phyloP scores from a whole-genome alignment of 2,113 vertebrate species.

The Hystrix brachyura region DNA sequence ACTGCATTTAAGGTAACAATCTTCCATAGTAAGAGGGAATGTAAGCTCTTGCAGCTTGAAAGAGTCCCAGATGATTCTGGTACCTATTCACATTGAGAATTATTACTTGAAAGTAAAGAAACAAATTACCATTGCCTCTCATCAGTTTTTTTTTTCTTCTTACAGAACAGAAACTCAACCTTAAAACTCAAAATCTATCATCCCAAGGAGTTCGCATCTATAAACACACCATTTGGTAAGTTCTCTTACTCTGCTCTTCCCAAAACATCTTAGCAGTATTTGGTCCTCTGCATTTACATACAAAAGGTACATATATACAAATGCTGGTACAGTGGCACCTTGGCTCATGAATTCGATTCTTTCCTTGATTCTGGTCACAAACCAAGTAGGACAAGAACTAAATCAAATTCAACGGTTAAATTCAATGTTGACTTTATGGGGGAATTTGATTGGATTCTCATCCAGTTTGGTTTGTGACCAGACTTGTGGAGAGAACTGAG shows the following conservation, averaged over 20 bases:
- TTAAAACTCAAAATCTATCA: constrained; percentile 47
- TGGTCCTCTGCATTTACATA: neutral
- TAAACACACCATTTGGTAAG: constrained; percentile 8
- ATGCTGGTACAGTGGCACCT: neutral
- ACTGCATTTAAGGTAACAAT: constrained; percentile 1
- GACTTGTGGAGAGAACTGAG: too few species aligned
- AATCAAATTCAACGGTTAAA: too few species aligned
- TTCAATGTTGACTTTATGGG: too few species aligned
- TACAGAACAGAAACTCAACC: constrained; percentile 28
- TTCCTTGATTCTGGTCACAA: too few species aligned
- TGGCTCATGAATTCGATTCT: too few species aligned
- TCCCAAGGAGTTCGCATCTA: constrained; percentile 12
- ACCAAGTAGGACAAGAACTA: too few species aligned
- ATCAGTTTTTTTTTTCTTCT: neutral
- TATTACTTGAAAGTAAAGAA: constrained; percentile 33
- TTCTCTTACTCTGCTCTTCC: constrained; percentile 7
- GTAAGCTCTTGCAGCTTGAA: neutral
- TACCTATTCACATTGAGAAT: neutral
- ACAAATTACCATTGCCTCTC: constrained; percentile 48
- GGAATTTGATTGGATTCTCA: too few species aligned
- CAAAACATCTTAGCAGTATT: neutral
- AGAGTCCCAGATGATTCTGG: neutral
- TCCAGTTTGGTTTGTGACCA: too few species aligned
- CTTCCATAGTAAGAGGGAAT: neutral
- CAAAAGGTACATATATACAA: neutral